Conservation (phyloP, 2,797 vertebrate species). For the Buphagus erythrorhynchus region DNA sequence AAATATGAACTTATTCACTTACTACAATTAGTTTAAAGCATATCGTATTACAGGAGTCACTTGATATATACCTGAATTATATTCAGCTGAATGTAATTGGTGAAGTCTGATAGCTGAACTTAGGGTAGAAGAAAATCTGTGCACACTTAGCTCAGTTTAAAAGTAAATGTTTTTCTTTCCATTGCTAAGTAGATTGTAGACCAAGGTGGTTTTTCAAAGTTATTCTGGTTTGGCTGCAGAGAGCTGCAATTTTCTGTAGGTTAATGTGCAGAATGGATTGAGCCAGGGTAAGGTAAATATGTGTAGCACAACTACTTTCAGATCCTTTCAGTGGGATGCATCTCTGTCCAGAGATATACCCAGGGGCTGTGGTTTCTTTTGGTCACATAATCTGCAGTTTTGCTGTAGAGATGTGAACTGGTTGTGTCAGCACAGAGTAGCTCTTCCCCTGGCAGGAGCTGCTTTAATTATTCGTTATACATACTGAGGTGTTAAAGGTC, state of each 20-base stretch:
- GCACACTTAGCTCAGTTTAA: background rate
- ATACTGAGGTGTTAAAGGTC: background rate
- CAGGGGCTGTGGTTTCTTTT: background rate
- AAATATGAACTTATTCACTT: background rate
- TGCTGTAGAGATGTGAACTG: background rate
- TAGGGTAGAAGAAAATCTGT: background rate
- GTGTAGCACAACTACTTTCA: background rate
- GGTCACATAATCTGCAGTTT: background rate
- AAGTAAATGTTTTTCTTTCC: background rate
- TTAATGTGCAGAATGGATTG: background rate
- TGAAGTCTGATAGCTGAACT: background rate
- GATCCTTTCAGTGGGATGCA: background rate
- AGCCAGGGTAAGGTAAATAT: background rate
- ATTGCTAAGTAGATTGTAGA: background rate
- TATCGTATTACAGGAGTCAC: background rate
- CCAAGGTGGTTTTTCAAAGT: background rate
- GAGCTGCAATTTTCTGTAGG: background rate
- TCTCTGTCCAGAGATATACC: background rate
- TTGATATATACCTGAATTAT: background rate
- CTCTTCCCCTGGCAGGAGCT: background rate
- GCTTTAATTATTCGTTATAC: background rate
- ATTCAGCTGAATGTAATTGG: background rate
- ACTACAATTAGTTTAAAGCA: background rate
- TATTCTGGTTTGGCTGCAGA: conserved; percentile 3
- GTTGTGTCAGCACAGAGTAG: background rate